Base-by-base conservation (phyloP, 2,797 vertebrate genomes). In the Fistularia tabacaria region DNA sequence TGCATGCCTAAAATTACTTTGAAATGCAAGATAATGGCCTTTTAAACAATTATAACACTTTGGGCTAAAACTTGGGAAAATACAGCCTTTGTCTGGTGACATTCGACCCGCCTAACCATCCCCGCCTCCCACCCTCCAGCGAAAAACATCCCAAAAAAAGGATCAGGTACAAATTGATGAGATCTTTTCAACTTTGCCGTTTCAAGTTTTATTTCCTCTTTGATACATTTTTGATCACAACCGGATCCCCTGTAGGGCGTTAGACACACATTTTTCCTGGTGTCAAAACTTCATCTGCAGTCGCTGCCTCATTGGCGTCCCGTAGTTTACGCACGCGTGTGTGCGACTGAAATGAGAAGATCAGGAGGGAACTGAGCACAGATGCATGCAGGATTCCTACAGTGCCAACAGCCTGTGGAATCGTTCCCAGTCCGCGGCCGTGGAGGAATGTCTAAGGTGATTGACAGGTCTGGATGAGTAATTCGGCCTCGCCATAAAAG, bases 211-310 rank as follows among this genome's bases (percentile, higher is more conserved):
- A 79, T 57, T 57, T 62, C 59, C 56, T 45, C 83, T 89, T 85
- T 88, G 83, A 89, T 87, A 74, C 40, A 88, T 85, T 80, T 87
- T 90, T 88, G 48, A 90, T 91, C 81, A 88, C 71, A 89, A 77
- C 57, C 54, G 39, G 53, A 58, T 71, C 66, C 83, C 79, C 73
- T 37, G 68, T 36, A 59, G 73, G 72, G 70, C 41, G 56, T 75
- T 76, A 77, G 76, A 61, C 73, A 76, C 81, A 85, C 73, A 71
- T 66, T 25, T 79, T 79, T 62, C 63, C 63, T 25, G 60, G 73
- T 81, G 73, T 83, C 73, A 71, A 70, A 62, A 77, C 71, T 79
- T 82, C 75, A 82, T 87, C 80, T 81, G 47, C 55, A 67, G 49
- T 62, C 67, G 46, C 54, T 41, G 59, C 66, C 77, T 79, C 64